Base-by-base conservation (phyloP, 1,140 invertebrate genomes). In the Drosophila subobscura region DNA sequence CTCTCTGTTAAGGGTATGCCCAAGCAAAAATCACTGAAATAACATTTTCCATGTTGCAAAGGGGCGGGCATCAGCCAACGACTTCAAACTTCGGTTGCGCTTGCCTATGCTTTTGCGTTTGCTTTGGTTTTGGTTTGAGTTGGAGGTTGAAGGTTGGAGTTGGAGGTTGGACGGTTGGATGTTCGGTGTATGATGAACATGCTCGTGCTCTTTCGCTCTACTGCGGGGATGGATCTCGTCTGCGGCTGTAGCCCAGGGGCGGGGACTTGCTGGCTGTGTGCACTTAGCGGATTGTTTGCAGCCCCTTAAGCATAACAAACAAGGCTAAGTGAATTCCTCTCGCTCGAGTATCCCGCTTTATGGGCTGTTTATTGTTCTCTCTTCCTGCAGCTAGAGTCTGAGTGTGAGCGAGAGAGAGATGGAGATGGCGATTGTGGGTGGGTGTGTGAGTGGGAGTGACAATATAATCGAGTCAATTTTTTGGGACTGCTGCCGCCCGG, bases 401-500 rank as follows among this genome's bases (percentile, higher is more conserved):
- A 51, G 50, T 56, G 67, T 50, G 67, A 42, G 56, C 37, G 22
- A 8, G 42, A 46, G 33, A 6, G 0, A 23, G 4, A n/a, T 40
- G 33, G 29, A 56, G 47, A 55, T 37, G 51, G 37, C 51, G 70
- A 41, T 20, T 50, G 29, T 20, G 50, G 29, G 40, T 4, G 51
- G 46, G 12, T 2, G 0, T 25, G 23, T 14, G 16, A 46, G 25
- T 27, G 41, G 41, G 75, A 27, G 60, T 56, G 75, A 83, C 84
- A 80, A 90, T 77, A 88, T 90, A 90, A 90, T 90, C 88, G 86
- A 90, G 88, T 90, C 88, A 90, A 90, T 90, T 90, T 89, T 88
- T 63, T 55, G 56, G 33, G 33, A 37, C 10, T 37, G 33, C 33
- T 10, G 4, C 33, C 4, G 55, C 61, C 58, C 74, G 81, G 22